Base-by-base conservation (phyloP, 2,797 vertebrate genomes). In the Amphiprion clarkii region DNA sequence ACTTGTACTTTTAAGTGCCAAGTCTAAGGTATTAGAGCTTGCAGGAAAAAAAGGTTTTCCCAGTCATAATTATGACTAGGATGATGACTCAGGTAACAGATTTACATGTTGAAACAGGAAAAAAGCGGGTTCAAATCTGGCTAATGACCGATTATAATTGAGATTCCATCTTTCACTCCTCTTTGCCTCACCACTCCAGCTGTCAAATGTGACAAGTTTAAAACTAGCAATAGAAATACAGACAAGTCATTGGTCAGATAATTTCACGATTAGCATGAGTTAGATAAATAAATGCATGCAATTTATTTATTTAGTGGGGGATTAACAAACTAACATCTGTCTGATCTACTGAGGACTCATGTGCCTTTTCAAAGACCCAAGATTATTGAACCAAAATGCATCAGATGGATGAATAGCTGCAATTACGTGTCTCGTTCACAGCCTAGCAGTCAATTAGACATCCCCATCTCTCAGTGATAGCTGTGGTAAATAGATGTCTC, bases 341-440 rank as follows among this genome's bases (percentile, higher is more conserved):
- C 71, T 83, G 74, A 90, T 85, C 79, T 79, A 58, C 72, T 77
- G 40, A 78, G 25, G 67, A 86, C 53, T 84, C 68, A 49, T 78
- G 33, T 54, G 40, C 76, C 66, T 80, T 83, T 73, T 86, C 69
- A 84, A 73, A 87, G 49, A 79, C 56, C 21, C 42, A 10, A 49
- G 73, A 79, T 90, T 85, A 81, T 83, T 87, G 74, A 81, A 71
- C 63, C 31, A 59, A 81, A 91, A 84, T 55, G 53, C 65, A 89
- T 91, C 80, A 85, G 76, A 74, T n/a, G 71, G 78, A 87, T 89
- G 75, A 92, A 92, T 85, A 78, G 83, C 81, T 73, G 84, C 80
- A 89, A 87, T 90, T 91, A 90, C 77, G 59, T 85, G 71, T 88
- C 67, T 66, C 52, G 65, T 76, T 84, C 76, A 83, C 71, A 79